Evolutionary conservation across 37 sponge, comb jelly and placozoan species (phyloP), one percentile per base, ranked within the genome.

Genomic region (Beroe forskalii): DNA sequence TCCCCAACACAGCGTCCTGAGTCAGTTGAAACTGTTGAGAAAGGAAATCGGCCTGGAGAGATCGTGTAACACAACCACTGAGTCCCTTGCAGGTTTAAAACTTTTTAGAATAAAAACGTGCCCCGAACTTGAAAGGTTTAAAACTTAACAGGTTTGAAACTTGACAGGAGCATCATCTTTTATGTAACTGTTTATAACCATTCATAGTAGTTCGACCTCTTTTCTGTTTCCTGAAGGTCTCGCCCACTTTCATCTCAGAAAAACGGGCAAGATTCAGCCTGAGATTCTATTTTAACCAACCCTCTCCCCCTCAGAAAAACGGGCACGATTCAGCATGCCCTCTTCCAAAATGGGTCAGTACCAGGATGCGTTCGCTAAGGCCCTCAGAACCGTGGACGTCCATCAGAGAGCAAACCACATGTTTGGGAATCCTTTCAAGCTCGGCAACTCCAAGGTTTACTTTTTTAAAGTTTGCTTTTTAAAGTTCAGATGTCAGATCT

Each of bases 341-440:
- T 35, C 24, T 25, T 80, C 86, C 55, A 80, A 80, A 25, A 80
- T 80, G 86, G 86, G 86, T 9, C 55, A 80, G 4, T 80, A 80
- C 48, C 86, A 80, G 55, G 86, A 80, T 6, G 86, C 55, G 44
- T 44, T 80, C 55, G 37, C 86, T 25, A 80, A 44, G 27, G 86
- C 86, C 0, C 55, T 80, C n/a, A 43, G 86, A 14, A 41, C 86
- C 6, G 86, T 80, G 1, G 86, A 80, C 42, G 40, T 80, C 19
- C 55, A 44, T 48, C 90, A 90, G 36, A 14, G 90, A 22, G 72
- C 37, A 2, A 64, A 66, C 67, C 62, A 61, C 24, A 90, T 90
- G 66, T 90, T 90, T 35, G 90, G 90, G 12, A 90, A 90, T 62
- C 90, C 90, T 17, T 90, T 62, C 64, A 90, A 90, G 33, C 90